These are phyloP conservation scores for Erethizon dorsatum DNA, from an alignment of 2,797 vertebrate species.

Conservation along the genomic window DNA sequence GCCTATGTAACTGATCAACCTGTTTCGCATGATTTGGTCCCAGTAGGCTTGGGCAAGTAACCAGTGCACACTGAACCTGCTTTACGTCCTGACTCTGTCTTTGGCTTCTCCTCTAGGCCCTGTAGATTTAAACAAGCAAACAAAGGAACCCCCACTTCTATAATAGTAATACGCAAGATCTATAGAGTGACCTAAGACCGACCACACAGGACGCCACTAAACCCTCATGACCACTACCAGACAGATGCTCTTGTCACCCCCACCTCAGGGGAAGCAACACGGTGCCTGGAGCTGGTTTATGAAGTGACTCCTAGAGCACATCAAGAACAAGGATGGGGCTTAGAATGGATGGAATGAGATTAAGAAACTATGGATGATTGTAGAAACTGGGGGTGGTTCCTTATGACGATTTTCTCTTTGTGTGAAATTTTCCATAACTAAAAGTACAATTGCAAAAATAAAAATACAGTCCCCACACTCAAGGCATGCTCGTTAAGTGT, in stretches of 20 bases:
- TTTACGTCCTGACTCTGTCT: not conserved
- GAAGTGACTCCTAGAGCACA: not conserved
- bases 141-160: not conserved
- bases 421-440: constrained; percentile 61
- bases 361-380: not conserved
- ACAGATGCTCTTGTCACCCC: not conserved
- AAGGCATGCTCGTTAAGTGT: not conserved
- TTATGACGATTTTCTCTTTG: constrained; percentile 10
- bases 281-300: not conserved
- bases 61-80: not conserved
- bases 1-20: not conserved
- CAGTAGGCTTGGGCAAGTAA: not conserved
- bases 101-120: not conserved
- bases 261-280: not conserved
- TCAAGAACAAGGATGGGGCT: not conserved
- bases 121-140: constrained; percentile 26
- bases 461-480: not conserved
- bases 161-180: not conserved
- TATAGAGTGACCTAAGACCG: not conserved
- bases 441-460: constrained; percentile 46
- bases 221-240: not conserved
- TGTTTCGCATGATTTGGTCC: not conserved
- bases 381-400: not conserved
- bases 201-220: not conserved
- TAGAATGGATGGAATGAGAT: not conserved